These are phyloP conservation scores for Tinamus guttatus DNA, from an alignment of 2,113 vertebrate species.

Conservation along the genomic window DNA sequence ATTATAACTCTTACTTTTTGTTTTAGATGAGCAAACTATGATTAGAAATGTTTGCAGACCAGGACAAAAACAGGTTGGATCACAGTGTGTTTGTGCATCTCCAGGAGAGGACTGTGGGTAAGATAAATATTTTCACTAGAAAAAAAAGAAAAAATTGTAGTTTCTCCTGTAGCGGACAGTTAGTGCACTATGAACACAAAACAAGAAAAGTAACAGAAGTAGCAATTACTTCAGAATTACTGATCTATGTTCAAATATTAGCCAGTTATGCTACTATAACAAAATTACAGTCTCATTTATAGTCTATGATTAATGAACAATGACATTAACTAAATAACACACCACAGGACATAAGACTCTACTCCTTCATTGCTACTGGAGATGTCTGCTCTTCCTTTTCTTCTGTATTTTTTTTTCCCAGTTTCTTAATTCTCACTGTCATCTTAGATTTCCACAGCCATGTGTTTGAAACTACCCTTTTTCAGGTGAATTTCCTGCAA, in stretches of 20 bases:
- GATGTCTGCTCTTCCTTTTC: neutral
- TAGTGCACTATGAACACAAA: neutral
- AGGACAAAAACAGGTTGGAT: constrained; percentile 80
- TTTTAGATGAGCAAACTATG: constrained; percentile 60
- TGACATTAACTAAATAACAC: neutral
- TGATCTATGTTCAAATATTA: neutral
- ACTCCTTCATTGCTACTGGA: neutral
- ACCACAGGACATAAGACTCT: rapidly evolving
- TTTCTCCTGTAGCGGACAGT: neutral
- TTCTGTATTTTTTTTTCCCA: neutral
- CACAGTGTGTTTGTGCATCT: constrained; percentile 85
- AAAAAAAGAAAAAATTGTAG: neutral
- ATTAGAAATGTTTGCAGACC: constrained; percentile 77
- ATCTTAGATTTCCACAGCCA: neutral
- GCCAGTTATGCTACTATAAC: neutral
- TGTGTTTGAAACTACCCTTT: neutral
- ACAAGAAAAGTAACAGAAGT: neutral
- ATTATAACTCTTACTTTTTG: neutral
- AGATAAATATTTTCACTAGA: constrained; percentile 14
- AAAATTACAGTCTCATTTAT: neutral
- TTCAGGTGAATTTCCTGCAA: neutral
- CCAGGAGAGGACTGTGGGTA: constrained; percentile 86
- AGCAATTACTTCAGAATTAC: neutral
- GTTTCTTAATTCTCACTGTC: neutral
- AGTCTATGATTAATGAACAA: neutral